These are phyloP conservation scores for Leguminivora glycinivorella DNA, from an alignment of 1,140 invertebrate species.

Conservation along the genomic window DNA sequence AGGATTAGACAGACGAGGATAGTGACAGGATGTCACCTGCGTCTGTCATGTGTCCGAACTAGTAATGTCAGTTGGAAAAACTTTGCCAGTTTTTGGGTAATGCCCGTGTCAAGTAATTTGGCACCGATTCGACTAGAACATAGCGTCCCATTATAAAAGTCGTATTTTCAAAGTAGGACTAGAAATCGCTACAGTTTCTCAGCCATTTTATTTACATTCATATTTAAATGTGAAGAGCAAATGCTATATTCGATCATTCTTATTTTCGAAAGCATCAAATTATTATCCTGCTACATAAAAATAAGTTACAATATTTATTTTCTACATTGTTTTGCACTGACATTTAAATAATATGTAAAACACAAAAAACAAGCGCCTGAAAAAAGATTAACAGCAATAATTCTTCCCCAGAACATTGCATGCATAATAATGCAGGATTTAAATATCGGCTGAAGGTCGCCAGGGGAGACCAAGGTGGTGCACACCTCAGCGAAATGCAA, in stretches of 20 bases:
- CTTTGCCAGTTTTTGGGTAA: background rate
- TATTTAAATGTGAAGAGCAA: too few relatives aligned
- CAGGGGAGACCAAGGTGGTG: slow-evolving; percentile 26
- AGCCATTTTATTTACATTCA: too few relatives aligned
- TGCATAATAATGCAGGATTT: slow-evolving; percentile 10
- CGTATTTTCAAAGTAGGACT: too few relatives aligned
- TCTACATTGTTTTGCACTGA: background rate
- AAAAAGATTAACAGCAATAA: slow-evolving; percentile 22
- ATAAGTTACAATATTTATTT: background rate
- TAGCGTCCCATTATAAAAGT: too few relatives aligned
- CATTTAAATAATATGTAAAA: slow-evolving; percentile 6
- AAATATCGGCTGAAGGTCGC: slow-evolving; percentile 2
- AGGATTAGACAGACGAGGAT: slow-evolving; percentile 2
- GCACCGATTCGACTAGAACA: too few relatives aligned
- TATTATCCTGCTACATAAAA: background rate
- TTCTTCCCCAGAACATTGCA: background rate
- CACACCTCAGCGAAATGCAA: slow-evolving; percentile 76
- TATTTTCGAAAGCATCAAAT: too few relatives aligned
- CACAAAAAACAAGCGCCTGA: slow-evolving; percentile 6
- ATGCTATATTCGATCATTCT: too few relatives aligned
- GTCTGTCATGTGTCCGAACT: background rate
- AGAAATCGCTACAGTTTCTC: too few relatives aligned
- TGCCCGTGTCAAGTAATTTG: background rate
- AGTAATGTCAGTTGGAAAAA: background rate
- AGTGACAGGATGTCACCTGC: slow-evolving; percentile 28